Evolutionary conservation across 2,888 invertebrate species (phyloP).

Genomic region (Spilosoma lubricipeda): DNA sequence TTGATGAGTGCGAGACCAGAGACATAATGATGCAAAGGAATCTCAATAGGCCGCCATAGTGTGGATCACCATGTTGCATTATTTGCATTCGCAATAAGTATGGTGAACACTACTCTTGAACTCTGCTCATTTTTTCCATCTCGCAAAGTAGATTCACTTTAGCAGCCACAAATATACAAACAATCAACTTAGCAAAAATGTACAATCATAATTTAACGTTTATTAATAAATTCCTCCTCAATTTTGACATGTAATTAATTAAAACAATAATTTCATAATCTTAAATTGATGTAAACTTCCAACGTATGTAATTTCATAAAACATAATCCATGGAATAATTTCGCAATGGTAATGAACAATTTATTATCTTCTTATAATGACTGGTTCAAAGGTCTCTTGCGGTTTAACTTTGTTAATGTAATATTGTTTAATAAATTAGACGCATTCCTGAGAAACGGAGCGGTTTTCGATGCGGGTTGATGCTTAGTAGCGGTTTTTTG

Average conservation of each 20-base stretch:
- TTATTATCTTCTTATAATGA: conserved; percentile 22
- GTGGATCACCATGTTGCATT: too few relatives aligned
- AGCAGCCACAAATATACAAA: too few relatives aligned
- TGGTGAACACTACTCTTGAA: too few relatives aligned
- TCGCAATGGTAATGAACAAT: conserved; percentile 1
- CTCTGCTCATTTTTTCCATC: too few relatives aligned
- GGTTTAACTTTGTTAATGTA: conserved; percentile 25
- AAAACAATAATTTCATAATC: neutral
- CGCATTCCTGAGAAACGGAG: conserved; percentile 8
- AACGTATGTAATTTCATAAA: neutral
- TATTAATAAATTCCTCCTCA: neutral
- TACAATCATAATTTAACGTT: neutral
- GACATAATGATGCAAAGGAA: too few relatives aligned
- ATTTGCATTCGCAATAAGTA: too few relatives aligned
- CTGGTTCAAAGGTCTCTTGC: conserved; percentile 16
- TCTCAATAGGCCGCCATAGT: too few relatives aligned
- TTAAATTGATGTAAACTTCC: neutral
- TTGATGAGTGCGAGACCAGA: too few relatives aligned
- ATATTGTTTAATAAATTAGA: conserved; percentile 36
- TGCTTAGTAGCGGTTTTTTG: conserved; percentile 13
- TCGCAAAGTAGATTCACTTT: too few relatives aligned
- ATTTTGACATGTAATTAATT: too few relatives aligned
- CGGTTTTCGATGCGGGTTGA: conserved; percentile 13
- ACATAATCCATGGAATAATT: neutral
- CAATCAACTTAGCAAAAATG: neutral